Evolutionary conservation across 2,888 invertebrate species (phyloP), one percentile per base, ranked within the genome.

Genomic region (Leptopilina drosophilae): DNA sequence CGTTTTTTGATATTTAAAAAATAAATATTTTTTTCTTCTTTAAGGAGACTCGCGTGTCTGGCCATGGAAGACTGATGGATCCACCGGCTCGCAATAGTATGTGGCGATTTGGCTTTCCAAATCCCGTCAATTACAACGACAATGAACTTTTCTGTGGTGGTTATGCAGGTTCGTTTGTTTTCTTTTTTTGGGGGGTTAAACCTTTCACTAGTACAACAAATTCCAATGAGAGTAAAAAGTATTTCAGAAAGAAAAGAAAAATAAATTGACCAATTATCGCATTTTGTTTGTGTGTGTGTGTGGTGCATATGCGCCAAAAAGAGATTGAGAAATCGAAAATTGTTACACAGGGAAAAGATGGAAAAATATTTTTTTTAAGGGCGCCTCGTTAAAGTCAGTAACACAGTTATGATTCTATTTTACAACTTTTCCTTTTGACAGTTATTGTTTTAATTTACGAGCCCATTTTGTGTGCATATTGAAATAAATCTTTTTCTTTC

Each of bases 21-120:
- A 20, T 0, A 20, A 20, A 20, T 20, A 20, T 20, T 20, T 20
- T 20, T 1, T 20, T 20, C 1, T 20, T 20, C 20, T 20, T 33
- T n/a, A 77, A 83, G 82, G 81, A 81, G 75, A 78, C 78, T 79
- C 78, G 78, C 82, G 95, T 95, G 0, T 92, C 93, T 83, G 96
- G 96, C 9, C 97, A 97, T 92, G 98, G 98, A 5, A 93, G 98
- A 64, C 93, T 98, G 82, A 96, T 98, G 96, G 97, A 98, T 91
- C 98, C 98, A 0, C 98, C 98, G 3, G 96, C 97, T 0, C 94
- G 98, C 81, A 97, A 98, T 92, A 96, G 96, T 75, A 98, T 98
- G 97, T 98, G 98, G 98, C 93, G 98, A 81, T 96, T 96, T 89
- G 98, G 98, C 0, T 98, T 96, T 92, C 96, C 96, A n/a, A 98